Percentiles rank a stretch among this genome's conserved stretches.
Evolutionary conservation across 2,797 vertebrate genomes (phyloP).

Genomic region (Chaetophractus vellerosus): DNA sequence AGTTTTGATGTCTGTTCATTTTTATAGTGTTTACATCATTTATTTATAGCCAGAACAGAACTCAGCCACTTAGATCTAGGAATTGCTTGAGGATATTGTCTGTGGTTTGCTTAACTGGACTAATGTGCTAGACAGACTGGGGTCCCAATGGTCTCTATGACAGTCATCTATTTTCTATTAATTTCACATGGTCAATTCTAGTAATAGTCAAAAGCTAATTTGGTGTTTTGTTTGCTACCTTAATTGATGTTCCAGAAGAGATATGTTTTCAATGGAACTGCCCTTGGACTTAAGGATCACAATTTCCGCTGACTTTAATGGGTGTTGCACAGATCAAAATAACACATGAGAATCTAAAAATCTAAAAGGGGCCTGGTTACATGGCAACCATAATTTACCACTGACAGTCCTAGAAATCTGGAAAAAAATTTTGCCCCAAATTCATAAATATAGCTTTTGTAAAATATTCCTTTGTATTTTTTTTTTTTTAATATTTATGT

Average conservation of each 20-base stretch:
- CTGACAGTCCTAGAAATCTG: not conserved
- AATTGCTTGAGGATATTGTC: constrained; percentile 16
- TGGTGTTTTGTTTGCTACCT: constrained; percentile 46
- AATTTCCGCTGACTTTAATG: constrained; percentile 38
- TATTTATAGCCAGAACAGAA: constrained; percentile 55
- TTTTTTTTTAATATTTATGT: not conserved
- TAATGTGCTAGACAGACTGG: not conserved
- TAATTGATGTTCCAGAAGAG: constrained; percentile 53
- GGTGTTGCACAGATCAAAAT: constrained; percentile 6
- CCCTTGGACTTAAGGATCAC: not conserved
- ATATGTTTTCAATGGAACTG: not conserved
- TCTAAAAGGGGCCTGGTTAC: not conserved
- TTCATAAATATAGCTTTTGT: not conserved
- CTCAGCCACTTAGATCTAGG: constrained; percentile 23
- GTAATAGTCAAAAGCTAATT: constrained; percentile 31
- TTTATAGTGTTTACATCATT: constrained; percentile 32
- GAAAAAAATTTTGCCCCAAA: not conserved
- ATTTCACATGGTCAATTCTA: not conserved
- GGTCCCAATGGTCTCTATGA: constrained; percentile 16
- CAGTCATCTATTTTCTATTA: constrained; percentile 11
- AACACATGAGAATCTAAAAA: not conserved
- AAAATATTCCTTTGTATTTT: constrained; percentile 15
- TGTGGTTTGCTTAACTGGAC: not conserved
- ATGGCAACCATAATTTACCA: not conserved
- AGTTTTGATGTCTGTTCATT: not conserved